Base-by-base conservation (phyloP, 2,113 vertebrate genomes). In the Electrona antarctica region DNA sequence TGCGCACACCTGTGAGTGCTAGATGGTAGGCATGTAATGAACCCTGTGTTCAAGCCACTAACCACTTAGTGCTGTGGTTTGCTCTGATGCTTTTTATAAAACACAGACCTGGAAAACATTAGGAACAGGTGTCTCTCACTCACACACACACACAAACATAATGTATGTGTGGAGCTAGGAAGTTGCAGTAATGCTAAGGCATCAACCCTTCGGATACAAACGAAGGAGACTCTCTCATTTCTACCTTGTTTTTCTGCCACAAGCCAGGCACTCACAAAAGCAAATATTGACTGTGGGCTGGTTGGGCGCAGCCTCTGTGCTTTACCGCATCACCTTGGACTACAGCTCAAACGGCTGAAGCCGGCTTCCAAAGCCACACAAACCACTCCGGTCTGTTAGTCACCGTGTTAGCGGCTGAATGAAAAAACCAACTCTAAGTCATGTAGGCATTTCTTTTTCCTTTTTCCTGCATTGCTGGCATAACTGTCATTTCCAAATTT, bases 281-380 rank as follows among this genome's bases (percentile, higher is more conserved):
- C 86, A 90, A 89, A 93, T 90, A 85, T 85, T 89, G 89, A 90
- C 81, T 69, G 63, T 68, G 57, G 81, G 79, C 74, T 79, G 73
- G 69, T 64, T 72, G 8, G 50, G 64, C 62, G 47, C 52, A 52
- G 67, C 61, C 74, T 74, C 59, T 60, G 29, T 72, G 74, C 61
- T 74, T 15, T 33, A 74, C 69, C 80, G 61, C 66, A 57, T 73
- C 71, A 78, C 63, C 64, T 69, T 80, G 70, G 69, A 69, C 50
- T 78, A n/a, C 1, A 60, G 57, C 49, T 69, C 63, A 59, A 74
- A 78, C 60, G 0, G 8, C 51, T 60, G 59, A 49, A 75, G 64
- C 15, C 14, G 29, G 47, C 5, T 12, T 62, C 57, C 29, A 75
- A 72, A 82, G 65, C 69, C 67, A 58, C 62, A 59, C n/a, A 46